phyloP scores from a whole-genome alignment of 2,113 vertebrate genomes.

The Psettodes erumei region DNA sequence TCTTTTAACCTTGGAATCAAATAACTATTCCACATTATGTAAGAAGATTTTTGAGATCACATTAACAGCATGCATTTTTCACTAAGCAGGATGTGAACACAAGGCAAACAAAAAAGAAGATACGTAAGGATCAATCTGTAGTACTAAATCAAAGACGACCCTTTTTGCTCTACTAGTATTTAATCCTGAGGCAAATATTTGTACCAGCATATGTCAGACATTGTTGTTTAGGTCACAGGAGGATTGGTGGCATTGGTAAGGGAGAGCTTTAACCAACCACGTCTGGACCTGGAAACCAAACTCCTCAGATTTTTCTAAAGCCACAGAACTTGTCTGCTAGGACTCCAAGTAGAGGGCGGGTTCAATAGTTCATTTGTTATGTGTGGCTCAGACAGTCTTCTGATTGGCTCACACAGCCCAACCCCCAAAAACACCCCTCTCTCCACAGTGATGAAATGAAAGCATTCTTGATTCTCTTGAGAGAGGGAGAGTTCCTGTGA shows the following conservation, averaged over 20 bases:
- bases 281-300: constrained; percentile 3
- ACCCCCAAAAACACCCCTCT: constrained; percentile 41
- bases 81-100: not conserved
- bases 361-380: constrained; percentile 22
- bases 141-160: not conserved
- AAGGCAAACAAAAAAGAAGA: not conserved
- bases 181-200: not conserved
- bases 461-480: constrained; percentile 61
- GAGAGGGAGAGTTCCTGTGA: constrained; percentile 45
- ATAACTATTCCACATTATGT: constrained; percentile 18
- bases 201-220: not conserved
- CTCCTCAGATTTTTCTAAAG: constrained; percentile 41
- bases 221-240: constrained; percentile 1
- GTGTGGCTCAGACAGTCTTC: constrained; percentile 33
- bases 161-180: not conserved
- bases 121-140: not conserved
- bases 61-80: not conserved
- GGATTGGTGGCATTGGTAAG: not conserved
- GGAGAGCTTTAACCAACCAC: not conserved
- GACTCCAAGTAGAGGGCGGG: not conserved
- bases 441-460: constrained; percentile 54
- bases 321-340: constrained; percentile 7
- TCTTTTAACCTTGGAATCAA: not conserved
- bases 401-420: constrained; percentile 66
- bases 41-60: constrained; percentile 8